Percentiles rank a stretch among this genome's conserved stretches.
Evolutionary conservation across 2,113 vertebrate genomes (phyloP).

Genomic region (Ibidorhyncha struthersii): DNA sequence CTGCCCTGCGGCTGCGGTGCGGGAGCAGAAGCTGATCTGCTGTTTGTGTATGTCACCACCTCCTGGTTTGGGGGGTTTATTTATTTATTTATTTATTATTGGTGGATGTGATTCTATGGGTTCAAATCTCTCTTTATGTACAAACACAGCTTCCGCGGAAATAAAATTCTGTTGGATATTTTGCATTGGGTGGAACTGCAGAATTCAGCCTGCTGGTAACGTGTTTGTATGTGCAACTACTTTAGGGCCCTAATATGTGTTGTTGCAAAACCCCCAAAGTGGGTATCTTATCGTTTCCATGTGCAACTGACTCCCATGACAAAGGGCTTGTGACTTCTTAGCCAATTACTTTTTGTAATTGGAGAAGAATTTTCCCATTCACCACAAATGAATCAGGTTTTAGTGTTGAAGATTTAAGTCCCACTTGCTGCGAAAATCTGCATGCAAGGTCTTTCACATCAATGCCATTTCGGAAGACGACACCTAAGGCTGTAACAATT

Average conservation of each 20-base stretch:
- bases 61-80: neutral
- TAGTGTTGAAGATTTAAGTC: neutral
- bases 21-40: neutral
- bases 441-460: neutral
- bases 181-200: neutral
- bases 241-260: accelerated
- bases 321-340: neutral
- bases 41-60: neutral
- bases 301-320: neutral
- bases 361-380: neutral
- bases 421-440: neutral
- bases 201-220: neutral
- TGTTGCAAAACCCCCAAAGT: neutral
- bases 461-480: neutral
- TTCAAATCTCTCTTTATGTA: neutral
- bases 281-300: neutral
- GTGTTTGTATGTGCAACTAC: neutral
- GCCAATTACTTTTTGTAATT: neutral
- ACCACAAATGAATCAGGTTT: neutral
- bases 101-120: neutral
- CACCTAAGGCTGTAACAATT: neutral
- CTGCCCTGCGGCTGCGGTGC: neutral
- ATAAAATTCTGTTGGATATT: neutral
- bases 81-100: neutral
- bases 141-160: neutral